These are phyloP conservation scores for Phaenicophaeus curvirostris DNA, from an alignment of 2,797 vertebrate genomes.

Conservation along the genomic window DNA sequence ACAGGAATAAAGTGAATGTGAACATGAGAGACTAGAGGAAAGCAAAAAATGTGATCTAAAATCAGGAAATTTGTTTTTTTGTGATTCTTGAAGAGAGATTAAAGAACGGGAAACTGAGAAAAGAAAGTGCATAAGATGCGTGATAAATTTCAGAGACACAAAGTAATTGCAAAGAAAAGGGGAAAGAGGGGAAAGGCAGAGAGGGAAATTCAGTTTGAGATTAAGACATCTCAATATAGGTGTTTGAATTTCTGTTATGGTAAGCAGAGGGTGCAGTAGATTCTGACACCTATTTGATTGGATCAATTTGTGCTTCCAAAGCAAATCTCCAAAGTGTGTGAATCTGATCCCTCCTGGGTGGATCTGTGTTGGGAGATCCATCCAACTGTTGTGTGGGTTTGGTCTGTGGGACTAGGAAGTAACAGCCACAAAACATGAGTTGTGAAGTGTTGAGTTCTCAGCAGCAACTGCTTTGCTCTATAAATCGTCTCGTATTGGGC, in stretches of 20 bases:
- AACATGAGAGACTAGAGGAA: not conserved
- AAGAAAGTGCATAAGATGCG: not conserved
- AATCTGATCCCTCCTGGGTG: not conserved
- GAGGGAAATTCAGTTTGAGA: not conserved
- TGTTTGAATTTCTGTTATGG: not conserved
- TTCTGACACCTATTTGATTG: not conserved
- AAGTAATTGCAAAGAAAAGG: not conserved
- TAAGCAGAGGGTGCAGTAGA: not conserved
- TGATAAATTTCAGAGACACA: not conserved
- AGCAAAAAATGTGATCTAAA: not conserved
- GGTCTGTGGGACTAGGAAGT: not conserved
- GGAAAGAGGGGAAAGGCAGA: not conserved
- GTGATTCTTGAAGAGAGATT: not conserved
- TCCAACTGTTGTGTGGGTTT: not conserved
- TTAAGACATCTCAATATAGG: not conserved
- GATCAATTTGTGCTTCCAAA: not conserved
- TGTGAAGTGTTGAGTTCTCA: not conserved
- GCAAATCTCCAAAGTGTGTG: not conserved
- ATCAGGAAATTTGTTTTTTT: not conserved
- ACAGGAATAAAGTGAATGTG: not conserved
- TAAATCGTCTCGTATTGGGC: rapidly evolving
- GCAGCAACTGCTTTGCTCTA: not conserved
- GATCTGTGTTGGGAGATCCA: not conserved
- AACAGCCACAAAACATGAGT: not conserved
- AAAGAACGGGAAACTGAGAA: not conserved